Conservation (phyloP, 1,140 invertebrate species). For the Hycleus cichorii region DNA sequence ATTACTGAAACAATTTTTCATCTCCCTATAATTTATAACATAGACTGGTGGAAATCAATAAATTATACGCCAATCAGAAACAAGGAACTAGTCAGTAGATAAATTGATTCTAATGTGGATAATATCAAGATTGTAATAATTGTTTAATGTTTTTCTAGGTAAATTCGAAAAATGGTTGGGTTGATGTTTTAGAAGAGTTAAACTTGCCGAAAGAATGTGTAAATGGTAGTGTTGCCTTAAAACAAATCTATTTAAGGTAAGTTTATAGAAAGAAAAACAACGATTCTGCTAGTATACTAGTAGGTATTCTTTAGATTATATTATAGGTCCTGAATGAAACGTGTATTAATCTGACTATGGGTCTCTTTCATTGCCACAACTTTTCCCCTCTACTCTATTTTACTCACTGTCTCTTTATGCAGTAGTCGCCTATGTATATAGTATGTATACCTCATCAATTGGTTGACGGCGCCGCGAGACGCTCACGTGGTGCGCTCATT, state of each 20-base stretch:
- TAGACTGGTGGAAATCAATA: too few relatives aligned
- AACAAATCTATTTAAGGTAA: slow-evolving; percentile 83
- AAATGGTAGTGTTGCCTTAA: slow-evolving; percentile 78
- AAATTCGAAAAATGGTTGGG: slow-evolving; percentile 78
- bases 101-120: too few relatives aligned
- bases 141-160: slow-evolving; percentile 53
- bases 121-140: background rate
- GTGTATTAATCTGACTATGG: too few relatives aligned
- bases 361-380: background rate
- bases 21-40: too few relatives aligned
- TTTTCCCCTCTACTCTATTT: slow-evolving; percentile 3
- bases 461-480: slow-evolving; percentile 13
- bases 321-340: too few relatives aligned
- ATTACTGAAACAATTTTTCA: too few relatives aligned
- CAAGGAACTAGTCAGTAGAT: too few relatives aligned
- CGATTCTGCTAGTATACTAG: too few relatives aligned
- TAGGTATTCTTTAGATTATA: too few relatives aligned
- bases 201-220: slow-evolving; percentile 71
- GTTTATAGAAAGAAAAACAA: slow-evolving; percentile 16
- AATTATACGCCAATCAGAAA: too few relatives aligned
- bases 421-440: background rate
- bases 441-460: too few relatives aligned
- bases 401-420: background rate
- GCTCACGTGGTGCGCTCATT: slow-evolving; percentile 26
- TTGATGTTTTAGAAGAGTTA: slow-evolving; percentile 67